Conservation (phyloP, 2,888 invertebrate species). For the Gonocerus acuteangulatus region DNA sequence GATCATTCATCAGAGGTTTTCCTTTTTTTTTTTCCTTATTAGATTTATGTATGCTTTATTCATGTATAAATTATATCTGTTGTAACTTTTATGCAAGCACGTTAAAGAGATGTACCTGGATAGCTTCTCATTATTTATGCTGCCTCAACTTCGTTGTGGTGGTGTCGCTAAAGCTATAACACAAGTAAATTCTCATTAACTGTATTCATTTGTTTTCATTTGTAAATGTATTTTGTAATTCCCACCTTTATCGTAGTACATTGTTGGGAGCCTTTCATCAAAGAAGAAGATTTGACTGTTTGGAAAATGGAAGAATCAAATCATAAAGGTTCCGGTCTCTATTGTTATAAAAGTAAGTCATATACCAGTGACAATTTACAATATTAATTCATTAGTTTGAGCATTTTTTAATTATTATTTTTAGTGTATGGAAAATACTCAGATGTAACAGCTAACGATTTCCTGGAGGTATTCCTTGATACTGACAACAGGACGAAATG, state of each 20-base stretch:
- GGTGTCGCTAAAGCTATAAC: too few relatives aligned
- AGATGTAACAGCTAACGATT: constrained; percentile 70
- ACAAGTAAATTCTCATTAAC: too few relatives aligned
- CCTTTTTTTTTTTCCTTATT: too few relatives aligned
- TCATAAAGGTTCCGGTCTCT: constrained; percentile 57
- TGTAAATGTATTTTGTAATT: too few relatives aligned
- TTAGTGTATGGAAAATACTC: constrained; percentile 71
- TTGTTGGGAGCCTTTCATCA: constrained; percentile 68
- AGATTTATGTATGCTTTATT: too few relatives aligned
- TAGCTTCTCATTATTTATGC: too few relatives aligned
- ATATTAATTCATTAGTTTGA: not conserved
- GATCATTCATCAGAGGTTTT: too few relatives aligned
- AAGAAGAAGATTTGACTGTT: constrained; percentile 68
- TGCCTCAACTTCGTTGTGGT: too few relatives aligned
- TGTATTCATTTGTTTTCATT: too few relatives aligned
- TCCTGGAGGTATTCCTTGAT: constrained; percentile 74
- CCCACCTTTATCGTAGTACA: constrained; percentile 28
- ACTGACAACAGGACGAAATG: constrained; percentile 67
- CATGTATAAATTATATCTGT: too few relatives aligned
- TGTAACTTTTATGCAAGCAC: too few relatives aligned
- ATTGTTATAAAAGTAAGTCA: constrained; percentile 62
- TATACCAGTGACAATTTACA: not conserved
- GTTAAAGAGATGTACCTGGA: too few relatives aligned
- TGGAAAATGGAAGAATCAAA: constrained; percentile 61
- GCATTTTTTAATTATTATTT: constrained; percentile 13